Conservation (phyloP, 2,113 vertebrate species). For the Beaufortia kweichowensis region DNA sequence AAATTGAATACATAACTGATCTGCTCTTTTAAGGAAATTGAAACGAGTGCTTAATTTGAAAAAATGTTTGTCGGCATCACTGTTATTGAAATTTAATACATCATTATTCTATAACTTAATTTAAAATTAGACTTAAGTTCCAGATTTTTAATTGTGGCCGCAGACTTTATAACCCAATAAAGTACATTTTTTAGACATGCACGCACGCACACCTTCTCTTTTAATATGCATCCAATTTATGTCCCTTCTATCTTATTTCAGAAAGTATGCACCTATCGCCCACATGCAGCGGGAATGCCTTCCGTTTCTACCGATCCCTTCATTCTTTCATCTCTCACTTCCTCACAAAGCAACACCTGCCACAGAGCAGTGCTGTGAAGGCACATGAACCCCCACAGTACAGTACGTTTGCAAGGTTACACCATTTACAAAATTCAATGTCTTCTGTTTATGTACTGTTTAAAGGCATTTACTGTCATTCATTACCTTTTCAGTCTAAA, state of each 20-base stretch:
- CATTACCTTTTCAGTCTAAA: conserved; percentile 5
- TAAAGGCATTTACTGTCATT: conserved; percentile 52
- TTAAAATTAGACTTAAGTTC: too few species aligned
- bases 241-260: conserved; percentile 22
- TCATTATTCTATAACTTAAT: too few species aligned
- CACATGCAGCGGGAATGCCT: conserved; percentile 17
- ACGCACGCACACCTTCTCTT: background rate
- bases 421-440: conserved; percentile 56
- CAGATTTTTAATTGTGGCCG: too few species aligned
- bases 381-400: conserved; percentile 33
- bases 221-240: conserved; percentile 6
- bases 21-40: too few species aligned
- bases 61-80: too few species aligned
- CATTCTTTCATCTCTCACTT: conserved; percentile 10
- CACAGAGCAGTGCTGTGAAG: background rate
- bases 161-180: too few species aligned
- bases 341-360: conserved; percentile 39
- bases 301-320: conserved; percentile 20
- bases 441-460: too few species aligned
- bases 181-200: too few species aligned
- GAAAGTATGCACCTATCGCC: conserved; percentile 11
- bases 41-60: too few species aligned
- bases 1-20: too few species aligned
- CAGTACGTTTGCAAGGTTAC: conserved; percentile 35
- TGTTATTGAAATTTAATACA: too few species aligned